A percentile compares a stretch with the other conserved stretches of the same genome.
phyloP scores from a whole-genome alignment of 2,113 vertebrate genomes.

The Coturnix japonica region DNA sequence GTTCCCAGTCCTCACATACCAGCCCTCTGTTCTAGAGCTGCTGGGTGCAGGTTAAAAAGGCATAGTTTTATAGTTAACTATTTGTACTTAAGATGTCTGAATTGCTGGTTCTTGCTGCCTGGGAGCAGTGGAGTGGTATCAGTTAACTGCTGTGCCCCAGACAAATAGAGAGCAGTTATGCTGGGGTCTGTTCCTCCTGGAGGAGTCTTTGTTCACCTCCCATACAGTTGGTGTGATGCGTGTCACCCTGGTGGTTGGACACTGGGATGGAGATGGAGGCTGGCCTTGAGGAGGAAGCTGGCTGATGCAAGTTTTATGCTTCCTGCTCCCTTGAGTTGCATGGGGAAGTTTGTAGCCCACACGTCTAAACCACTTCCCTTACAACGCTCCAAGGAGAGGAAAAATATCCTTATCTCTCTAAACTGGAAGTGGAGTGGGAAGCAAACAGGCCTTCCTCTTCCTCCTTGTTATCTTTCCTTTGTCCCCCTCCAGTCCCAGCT shows the following conservation, averaged over 20 bases:
- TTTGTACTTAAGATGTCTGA: not conserved
- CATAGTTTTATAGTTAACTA: not conserved
- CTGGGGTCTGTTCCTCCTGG: not conserved
- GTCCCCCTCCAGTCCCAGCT: conserved; percentile 34
- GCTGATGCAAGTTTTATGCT: not conserved
- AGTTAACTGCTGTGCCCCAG: not conserved
- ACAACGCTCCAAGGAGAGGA: not conserved
- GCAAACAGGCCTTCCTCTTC: conserved; percentile 32
- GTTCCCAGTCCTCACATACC: not conserved
- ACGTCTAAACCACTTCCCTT: not conserved
- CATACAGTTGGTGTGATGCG: not conserved
- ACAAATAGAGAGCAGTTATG: not conserved
- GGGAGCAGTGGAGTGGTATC: not conserved
- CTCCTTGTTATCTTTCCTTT: conserved; percentile 44
- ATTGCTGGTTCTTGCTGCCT: not conserved
- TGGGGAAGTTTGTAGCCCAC: not conserved
- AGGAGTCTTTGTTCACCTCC: not conserved
- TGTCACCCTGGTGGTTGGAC: not conserved
- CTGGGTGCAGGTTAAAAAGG: not conserved
- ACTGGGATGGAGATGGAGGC: not conserved
- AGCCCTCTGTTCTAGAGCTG: not conserved
- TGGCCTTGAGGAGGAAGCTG: not conserved
- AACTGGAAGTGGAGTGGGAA: conserved; percentile 36
- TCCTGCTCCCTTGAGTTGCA: not conserved
- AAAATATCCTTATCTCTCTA: conserved; percentile 29